Conservation (phyloP, 1,140 invertebrate species). For the Teleogryllus occipitalis region DNA sequence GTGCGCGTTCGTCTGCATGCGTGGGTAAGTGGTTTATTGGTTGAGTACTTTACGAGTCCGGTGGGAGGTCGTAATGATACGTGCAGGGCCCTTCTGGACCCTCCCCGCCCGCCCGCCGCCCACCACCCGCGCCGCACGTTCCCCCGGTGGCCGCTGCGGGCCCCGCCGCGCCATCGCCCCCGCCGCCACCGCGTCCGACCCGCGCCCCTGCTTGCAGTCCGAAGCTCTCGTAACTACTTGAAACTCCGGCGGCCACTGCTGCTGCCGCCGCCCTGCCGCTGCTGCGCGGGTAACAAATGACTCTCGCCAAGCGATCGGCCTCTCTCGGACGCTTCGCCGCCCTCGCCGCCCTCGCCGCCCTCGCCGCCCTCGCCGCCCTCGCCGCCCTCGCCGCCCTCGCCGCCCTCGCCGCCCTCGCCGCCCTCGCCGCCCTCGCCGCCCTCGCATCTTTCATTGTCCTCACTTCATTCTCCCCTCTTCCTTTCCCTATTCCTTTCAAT, state of each 20-base stretch:
- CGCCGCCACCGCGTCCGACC: background rate
- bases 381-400: no score
- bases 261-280: background rate
- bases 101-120: background rate
- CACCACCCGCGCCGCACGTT: background rate
- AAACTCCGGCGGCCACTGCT: background rate
- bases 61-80: background rate
- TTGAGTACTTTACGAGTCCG: background rate
- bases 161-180: no score
- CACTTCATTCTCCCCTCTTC: no score
- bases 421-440: no score
- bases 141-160: background rate
- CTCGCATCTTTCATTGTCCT: no score
- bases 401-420: no score
- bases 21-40: background rate
- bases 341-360: no score
- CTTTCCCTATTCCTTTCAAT: no score
- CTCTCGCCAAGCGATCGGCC: background rate
- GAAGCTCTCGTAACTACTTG: background rate
- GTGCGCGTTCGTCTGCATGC: no score
- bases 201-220: background rate
- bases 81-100: background rate
- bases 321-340: no score
- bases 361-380: no score
- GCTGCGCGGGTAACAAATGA: background rate